phyloP scores from a whole-genome alignment of 1,140 invertebrate genomes.

The Drosophila leontia region DNA sequence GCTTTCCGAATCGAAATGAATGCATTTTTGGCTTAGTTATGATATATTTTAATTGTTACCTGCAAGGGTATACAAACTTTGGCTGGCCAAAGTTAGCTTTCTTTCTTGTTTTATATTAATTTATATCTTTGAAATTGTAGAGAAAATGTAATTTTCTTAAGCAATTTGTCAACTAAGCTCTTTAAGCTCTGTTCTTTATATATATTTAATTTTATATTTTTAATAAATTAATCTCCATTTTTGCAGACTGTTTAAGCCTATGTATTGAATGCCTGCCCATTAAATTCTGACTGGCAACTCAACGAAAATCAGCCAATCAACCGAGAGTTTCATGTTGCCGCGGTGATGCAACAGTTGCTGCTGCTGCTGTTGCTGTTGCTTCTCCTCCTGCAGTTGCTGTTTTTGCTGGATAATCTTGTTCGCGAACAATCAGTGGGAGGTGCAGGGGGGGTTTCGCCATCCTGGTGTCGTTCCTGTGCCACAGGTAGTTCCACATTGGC shows the following conservation, averaged over 20 bases:
- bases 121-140: neutral
- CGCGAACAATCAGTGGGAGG: slow-evolving; percentile 9
- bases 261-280: neutral
- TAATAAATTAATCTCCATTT: neutral
- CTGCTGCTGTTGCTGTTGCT: neutral
- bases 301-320: slow-evolving; percentile 18
- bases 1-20: no score
- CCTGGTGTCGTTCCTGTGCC: slow-evolving; percentile 8
- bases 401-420: slow-evolving; percentile 29
- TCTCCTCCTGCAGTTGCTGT: slow-evolving; percentile 10
- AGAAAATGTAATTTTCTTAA: neutral
- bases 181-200: neutral
- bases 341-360: slow-evolving; percentile 38
- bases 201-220: neutral
- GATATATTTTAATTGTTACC: no score
- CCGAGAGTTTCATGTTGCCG: slow-evolving; percentile 21
- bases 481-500: slow-evolving; percentile 47
- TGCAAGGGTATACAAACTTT: no score
- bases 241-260: neutral
- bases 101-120: no score
- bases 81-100: no score
- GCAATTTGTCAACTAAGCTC: neutral
- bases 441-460: neutral
- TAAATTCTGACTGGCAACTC: slow-evolving; percentile 4
- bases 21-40: no score